These are phyloP conservation scores for Hippocampus guttulatus DNA, from an alignment of 2,113 vertebrate species.

Conservation along the genomic window DNA sequence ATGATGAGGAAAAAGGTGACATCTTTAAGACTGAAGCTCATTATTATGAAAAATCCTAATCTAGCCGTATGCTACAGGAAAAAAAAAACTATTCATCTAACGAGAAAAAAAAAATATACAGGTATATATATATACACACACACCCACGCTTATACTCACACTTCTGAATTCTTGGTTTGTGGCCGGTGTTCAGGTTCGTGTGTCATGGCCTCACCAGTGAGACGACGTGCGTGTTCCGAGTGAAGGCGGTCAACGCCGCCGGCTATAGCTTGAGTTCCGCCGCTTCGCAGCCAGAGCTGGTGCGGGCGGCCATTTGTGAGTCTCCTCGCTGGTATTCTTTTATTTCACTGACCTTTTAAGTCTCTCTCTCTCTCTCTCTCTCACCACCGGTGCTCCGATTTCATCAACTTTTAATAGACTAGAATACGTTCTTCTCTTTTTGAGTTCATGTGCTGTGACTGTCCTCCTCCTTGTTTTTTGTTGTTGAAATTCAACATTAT, in stretches of 20 bases:
- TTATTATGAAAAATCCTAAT: no score
- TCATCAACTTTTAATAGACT: constrained; percentile 7
- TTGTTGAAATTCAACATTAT: not conserved
- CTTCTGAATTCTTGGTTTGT: not conserved
- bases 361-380: not conserved
- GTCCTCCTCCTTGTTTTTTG: not conserved
- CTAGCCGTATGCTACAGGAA: no score
- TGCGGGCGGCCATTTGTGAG: constrained; percentile 90
- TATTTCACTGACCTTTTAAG: constrained; percentile 8
- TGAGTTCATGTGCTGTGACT: not conserved
- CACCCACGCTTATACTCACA: not conserved
- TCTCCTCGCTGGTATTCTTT: constrained; percentile 11
- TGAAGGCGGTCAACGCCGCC: constrained; percentile 93
- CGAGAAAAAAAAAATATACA: no score
- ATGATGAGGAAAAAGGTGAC: no score
- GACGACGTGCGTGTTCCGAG: constrained; percentile 83
- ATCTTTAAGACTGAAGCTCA: no score
- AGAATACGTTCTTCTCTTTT: not conserved
- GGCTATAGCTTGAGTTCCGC: constrained; percentile 88
- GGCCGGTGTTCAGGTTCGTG: constrained; percentile 77
- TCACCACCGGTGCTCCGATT: not conserved
- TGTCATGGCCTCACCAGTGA: constrained; percentile 85
- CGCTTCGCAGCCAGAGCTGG: constrained; percentile 83
- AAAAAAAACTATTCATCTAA: no score
- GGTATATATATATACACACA: no score